Conservation (phyloP, 2,113 vertebrate species). For the Indicator maculatus region DNA sequence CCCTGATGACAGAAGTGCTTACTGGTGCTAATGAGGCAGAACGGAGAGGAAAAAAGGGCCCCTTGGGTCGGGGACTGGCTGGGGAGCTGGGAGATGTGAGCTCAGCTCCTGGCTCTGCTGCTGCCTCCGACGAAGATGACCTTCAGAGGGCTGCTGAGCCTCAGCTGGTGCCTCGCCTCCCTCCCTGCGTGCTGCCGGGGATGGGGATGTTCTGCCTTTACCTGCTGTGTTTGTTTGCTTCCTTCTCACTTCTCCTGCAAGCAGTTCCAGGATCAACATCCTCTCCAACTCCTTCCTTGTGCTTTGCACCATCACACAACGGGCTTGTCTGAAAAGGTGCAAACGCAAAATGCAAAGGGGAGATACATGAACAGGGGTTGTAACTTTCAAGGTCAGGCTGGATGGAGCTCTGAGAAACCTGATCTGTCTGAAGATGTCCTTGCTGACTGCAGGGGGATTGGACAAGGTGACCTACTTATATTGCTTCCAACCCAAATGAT, state of each 20-base stretch:
- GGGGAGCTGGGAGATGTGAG: constrained; percentile 64
- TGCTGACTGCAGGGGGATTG: too few relatives aligned
- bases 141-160: neutral
- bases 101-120: constrained; percentile 54
- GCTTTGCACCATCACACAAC: neutral
- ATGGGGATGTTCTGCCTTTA: neutral
- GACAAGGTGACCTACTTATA: too few relatives aligned
- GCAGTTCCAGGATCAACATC: rapidly evolving
- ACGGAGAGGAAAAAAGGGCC: constrained; percentile 69
- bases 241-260: neutral
- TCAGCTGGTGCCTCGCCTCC: neutral
- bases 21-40: constrained; percentile 68
- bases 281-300: rapidly evolving
- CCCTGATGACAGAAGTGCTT: constrained; percentile 73
- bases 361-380: rapidly evolving
- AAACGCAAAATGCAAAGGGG: neutral
- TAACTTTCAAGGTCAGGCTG: too few relatives aligned
- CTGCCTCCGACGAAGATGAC: neutral
- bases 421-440: too few relatives aligned
- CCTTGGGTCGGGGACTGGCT: constrained; percentile 60
- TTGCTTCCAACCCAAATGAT: too few relatives aligned
- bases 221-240: neutral
- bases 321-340: neutral
- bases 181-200: neutral
- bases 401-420: too few relatives aligned